A percentile compares a stretch with the other conserved stretches of the same genome.
Evolutionary conservation across 2,113 vertebrate genomes (phyloP).

Genomic region (Miniopterus natalensis): DNA sequence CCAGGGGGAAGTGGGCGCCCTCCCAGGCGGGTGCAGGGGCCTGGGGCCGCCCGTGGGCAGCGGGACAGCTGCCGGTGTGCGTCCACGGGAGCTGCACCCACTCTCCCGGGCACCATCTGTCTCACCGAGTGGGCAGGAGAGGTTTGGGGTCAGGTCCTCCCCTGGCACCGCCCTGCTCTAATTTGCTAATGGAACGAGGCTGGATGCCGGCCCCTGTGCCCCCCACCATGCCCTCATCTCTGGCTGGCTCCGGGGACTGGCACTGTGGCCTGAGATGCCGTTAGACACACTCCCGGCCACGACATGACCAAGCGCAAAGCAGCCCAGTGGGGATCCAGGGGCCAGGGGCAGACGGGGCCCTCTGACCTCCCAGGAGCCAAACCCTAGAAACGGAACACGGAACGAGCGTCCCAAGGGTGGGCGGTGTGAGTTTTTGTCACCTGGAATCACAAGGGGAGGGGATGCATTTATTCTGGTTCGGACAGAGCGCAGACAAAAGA

Average conservation of each 20-base stretch:
- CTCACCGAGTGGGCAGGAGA: accelerated
- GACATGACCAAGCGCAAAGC: accelerated
- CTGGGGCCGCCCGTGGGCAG: accelerated
- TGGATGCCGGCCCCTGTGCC: background rate
- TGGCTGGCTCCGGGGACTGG: background rate
- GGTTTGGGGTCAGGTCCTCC: background rate
- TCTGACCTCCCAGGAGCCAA: background rate
- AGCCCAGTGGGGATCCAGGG: background rate
- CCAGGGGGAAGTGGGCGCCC: accelerated
- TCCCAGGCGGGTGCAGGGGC: background rate
- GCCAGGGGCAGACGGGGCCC: background rate
- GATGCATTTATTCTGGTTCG: background rate
- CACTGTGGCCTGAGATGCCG: background rate
- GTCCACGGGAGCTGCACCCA: accelerated
- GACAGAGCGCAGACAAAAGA: background rate
- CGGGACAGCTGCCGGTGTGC: background rate
- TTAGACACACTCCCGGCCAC: background rate
- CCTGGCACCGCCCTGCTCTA: accelerated
- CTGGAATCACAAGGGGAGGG: accelerated
- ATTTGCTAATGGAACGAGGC: background rate
- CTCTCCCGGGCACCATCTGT: background rate
- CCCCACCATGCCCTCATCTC: accelerated
- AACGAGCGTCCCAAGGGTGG: accelerated
- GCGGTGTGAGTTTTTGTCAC: background rate
- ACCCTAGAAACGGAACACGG: accelerated